Evolutionary conservation across 2,113 vertebrate genomes (phyloP).

Genomic region (Epinephelus cyanopodus): DNA sequence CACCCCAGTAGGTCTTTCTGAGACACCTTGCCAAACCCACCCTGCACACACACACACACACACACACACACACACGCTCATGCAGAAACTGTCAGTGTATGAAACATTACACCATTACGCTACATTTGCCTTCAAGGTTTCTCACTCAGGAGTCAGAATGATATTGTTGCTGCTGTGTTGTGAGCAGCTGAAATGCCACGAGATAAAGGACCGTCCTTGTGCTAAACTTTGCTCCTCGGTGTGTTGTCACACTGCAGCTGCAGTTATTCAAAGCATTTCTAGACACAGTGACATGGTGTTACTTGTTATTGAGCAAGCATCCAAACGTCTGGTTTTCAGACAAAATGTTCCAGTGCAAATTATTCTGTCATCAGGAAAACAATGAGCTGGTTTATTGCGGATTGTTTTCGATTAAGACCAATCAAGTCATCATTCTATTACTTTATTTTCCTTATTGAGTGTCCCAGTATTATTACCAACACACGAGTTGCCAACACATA

Average conservation of each 20-base stretch:
- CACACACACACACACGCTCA: not conserved
- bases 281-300: constrained; percentile 27
- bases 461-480: not conserved
- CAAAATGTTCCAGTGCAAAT: not conserved
- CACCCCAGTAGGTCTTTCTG: not conserved
- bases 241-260: constrained; percentile 17
- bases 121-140: constrained; percentile 37
- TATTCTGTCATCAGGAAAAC: not conserved
- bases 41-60: not conserved
- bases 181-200: constrained; percentile 10
- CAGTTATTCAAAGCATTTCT: constrained; percentile 35
- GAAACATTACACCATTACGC: not conserved
- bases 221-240: not conserved
- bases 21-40: not conserved
- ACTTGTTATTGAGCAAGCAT: constrained; percentile 1
- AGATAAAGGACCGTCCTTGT: constrained; percentile 66
- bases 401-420: not conserved
- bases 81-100: not conserved
- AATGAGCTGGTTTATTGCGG: not conserved
- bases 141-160: not conserved
- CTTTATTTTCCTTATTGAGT: not conserved
- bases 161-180: constrained; percentile 38
- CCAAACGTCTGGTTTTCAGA: not conserved
- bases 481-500: not conserved
- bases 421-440: not conserved